Evolutionary conservation across 2,888 invertebrate species (phyloP), one percentile per base, ranked within the genome.

Genomic region (Biston betularia): DNA sequence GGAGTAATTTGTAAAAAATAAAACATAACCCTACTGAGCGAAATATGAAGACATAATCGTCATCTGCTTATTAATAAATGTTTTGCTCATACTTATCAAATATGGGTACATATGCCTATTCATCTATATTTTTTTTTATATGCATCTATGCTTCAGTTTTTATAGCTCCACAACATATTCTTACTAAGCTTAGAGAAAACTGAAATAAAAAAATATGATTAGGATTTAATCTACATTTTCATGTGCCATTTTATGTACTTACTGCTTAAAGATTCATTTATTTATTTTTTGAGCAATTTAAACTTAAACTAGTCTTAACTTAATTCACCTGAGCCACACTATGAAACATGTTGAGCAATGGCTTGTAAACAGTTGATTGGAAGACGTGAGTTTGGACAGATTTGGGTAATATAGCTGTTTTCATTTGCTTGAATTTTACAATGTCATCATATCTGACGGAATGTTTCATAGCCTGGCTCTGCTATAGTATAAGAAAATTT

Each of bases 241-340:
- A 70, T 79, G 89, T 90, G 89, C 88, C 89, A 89, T 91, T 86
- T 83, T 83, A 72, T 77, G 72, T 79, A 75, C 78, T 75, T 79
- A 75, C 78, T 75, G 58, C 14, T 79, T 73, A 70, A 55, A 77
- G 65, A 75, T 78, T 67, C 59, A 66, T 73, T 70, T 75, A 73
- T 60, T 58, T 57, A 58, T 46, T 55, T 60, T 46, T 63, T 60
- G 40, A 55, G 45, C 46, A 62, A 35, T 67, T 52, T 61, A 42
- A 42, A 52, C 10, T 65, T 53, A 55, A 71, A 70, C 66, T 80
- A 82, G 76, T 4, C 9, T 8, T 38, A 8, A 38, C n/a, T n/a
- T n/a, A n/a, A n/a, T n/a, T n/a, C 38, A 38, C 9, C 38, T 9
- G 38, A 1, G 38, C 38, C 38, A 9, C 9, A 38, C 24, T 8